Base-by-base conservation (phyloP, 2,113 vertebrate genomes). In the Casuarius casuarius region DNA sequence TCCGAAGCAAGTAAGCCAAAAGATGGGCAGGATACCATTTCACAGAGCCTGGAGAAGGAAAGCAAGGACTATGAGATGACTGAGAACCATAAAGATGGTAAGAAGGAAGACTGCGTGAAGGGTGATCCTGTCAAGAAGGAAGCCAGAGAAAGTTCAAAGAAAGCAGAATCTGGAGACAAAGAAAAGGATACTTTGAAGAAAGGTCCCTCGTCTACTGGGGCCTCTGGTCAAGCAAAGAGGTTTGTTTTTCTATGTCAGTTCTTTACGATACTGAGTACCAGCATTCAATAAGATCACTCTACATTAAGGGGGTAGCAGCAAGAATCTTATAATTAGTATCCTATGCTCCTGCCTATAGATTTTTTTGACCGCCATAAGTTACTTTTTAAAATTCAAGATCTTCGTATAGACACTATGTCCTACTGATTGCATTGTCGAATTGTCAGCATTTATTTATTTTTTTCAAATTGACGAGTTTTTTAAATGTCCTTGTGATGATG, bases 171-270 rank as follows among this genome's bases (percentile, higher is more conserved):
- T 97, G 99, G 99, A 99, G 99, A 99, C 97, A 99, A 99, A 99
- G 99, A 99, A 98, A 99, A 99, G 99, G 99, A 99, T 98, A 99
- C 99, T 99, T 99, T 99, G 99, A 99, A 99, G 99, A 99, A 99
- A 99, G 99, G 99, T 99, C 99, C 98, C 98, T 99, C 98, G 96
- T 98, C 99, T 98, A 98, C 99, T 98, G 99, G 99, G 99, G 98
- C 99, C 97, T 99, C 99, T 99, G 99, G 99, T 99, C 99, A 99
- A 99, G 99, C 99, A 99, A 99, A 99, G 99, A 99, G 99, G 99
- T 99, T 99, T 99, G 99, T 99, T 99, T 99, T 99, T 99, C 99
- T 99, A 99, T 99, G 99, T 99, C 99, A 99, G 99, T 99, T 99
- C 98, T 99, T 99, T 99, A 99, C 99, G 98, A 98, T 99, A 98